Evolutionary conservation across 2,113 vertebrate species (phyloP).

Genomic region (Nipponia nippon): DNA sequence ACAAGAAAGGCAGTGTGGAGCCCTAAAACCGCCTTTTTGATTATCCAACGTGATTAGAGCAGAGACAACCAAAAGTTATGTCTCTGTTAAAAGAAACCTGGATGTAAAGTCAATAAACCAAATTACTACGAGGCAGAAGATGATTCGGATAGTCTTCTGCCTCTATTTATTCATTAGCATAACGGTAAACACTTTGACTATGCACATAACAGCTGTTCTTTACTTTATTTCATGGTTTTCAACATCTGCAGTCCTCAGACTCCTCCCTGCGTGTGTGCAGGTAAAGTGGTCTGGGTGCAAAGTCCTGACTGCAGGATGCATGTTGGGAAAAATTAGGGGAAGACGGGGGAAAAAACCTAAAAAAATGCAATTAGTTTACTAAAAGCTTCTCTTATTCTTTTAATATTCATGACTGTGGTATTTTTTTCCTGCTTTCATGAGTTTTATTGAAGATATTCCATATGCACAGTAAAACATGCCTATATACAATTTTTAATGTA

Average conservation of each 20-base stretch:
- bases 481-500: background rate
- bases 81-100: background rate
- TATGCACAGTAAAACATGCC: background rate
- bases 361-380: background rate
- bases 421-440: background rate
- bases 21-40: background rate
- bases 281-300: background rate
- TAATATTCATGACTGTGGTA: background rate
- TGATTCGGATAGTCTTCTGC: background rate
- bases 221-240: background rate
- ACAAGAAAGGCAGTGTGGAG: background rate
- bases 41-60: background rate
- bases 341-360: background rate
- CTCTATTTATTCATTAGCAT: background rate
- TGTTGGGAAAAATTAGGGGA: background rate
- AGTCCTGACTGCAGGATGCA: background rate
- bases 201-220: background rate
- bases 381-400: background rate
- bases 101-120: background rate
- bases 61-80: background rate
- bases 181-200: background rate
- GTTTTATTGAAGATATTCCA: background rate
- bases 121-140: background rate
- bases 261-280: accelerated
- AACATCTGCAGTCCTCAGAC: background rate